phyloP scores from a whole-genome alignment of 2,888 invertebrate species.

The Cerastis rubricosa region DNA sequence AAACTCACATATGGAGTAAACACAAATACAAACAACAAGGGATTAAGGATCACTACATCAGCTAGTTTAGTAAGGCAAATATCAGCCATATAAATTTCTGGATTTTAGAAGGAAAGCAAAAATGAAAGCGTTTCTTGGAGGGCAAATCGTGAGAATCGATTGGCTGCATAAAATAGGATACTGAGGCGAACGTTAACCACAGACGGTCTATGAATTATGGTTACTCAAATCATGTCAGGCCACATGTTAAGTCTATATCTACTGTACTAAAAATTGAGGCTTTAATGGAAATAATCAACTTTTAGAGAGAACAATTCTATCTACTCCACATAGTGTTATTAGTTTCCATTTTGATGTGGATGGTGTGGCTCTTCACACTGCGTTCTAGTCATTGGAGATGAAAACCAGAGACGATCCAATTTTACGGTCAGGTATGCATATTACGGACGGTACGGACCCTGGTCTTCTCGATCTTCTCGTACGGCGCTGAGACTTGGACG shows the following conservation, averaged over 20 bases:
- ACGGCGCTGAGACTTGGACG: too few species aligned
- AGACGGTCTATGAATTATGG: background rate
- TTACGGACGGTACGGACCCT: too few species aligned
- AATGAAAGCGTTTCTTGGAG: background rate
- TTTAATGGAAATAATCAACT: background rate
- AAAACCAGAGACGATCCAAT: background rate
- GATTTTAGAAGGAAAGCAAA: background rate
- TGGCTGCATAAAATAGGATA: slow-evolving; percentile 37
- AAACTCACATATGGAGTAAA: too few species aligned
- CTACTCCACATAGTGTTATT: too few species aligned
- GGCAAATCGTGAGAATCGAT: slow-evolving; percentile 23
- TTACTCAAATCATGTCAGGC: background rate
- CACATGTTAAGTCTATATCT: too few species aligned
- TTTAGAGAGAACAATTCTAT: too few species aligned
- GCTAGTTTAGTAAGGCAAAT: too few species aligned
- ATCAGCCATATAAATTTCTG: background rate
- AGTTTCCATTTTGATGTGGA: too few species aligned
- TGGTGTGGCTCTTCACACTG: background rate
- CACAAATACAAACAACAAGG: too few species aligned
- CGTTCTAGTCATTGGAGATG: background rate
- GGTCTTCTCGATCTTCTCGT: too few species aligned
- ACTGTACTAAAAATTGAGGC: background rate
- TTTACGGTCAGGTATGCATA: background rate
- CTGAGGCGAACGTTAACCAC: slow-evolving; percentile 5
- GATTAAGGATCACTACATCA: too few species aligned